These are phyloP conservation scores for Drosophila seguyi DNA, from an alignment of 1,140 invertebrate species.

Conservation along the genomic window DNA sequence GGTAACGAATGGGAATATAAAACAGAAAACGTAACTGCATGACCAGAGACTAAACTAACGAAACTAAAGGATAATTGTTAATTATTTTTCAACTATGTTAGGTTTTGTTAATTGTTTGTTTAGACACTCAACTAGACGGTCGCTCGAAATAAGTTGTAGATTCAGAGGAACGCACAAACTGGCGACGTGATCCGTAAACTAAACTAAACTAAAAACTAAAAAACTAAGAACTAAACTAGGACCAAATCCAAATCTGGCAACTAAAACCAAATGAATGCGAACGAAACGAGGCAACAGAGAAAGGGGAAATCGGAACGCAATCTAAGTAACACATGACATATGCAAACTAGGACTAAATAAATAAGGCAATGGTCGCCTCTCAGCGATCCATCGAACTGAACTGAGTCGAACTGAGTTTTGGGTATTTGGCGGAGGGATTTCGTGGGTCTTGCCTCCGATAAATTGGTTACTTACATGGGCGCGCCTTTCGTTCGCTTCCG, in stretches of 20 bases:
- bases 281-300: slow-evolving; percentile 32
- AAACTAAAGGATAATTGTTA: slow-evolving; percentile 36
- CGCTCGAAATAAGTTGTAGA: slow-evolving; percentile 48
- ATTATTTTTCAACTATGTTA: slow-evolving; percentile 28
- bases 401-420: slow-evolving; percentile 32
- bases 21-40: slow-evolving; percentile 55
- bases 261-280: slow-evolving; percentile 30
- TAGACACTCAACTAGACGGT: slow-evolving; percentile 69
- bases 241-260: slow-evolving; percentile 21
- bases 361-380: slow-evolving; percentile 44
- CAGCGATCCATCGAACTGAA: slow-evolving; percentile 45
- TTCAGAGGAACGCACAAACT: slow-evolving; percentile 59
- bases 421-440: slow-evolving; percentile 13
- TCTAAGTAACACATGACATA: slow-evolving; percentile 48
- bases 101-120: slow-evolving; percentile 42
- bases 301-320: slow-evolving; percentile 17
- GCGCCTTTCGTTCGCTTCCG: slow-evolving; percentile 86
- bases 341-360: slow-evolving; percentile 76
- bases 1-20: slow-evolving; percentile 21
- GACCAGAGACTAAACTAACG: slow-evolving; percentile 80
- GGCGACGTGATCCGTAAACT: slow-evolving; percentile 49
- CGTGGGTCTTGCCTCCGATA: slow-evolving; percentile 45
- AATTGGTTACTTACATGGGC: slow-evolving; percentile 87
- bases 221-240: slow-evolving; percentile 11
- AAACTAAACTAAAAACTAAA: slow-evolving; percentile 33